Conservation (phyloP, 2,888 invertebrate genomes). For the Mechanitis messenoides region DNA sequence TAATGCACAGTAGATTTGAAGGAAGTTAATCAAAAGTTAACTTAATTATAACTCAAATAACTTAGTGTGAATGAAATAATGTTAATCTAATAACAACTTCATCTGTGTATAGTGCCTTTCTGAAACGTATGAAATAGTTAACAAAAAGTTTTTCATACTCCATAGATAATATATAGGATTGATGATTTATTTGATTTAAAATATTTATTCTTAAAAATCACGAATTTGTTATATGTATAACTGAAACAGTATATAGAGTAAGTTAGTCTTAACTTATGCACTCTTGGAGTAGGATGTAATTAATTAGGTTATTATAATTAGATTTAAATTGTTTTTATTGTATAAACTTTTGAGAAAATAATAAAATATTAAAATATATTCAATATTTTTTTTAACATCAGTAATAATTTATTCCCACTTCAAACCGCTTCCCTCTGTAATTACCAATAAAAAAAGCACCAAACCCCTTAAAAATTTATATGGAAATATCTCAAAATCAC, state of each 20-base stretch:
- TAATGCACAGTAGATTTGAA: not conserved
- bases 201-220: constrained; percentile 31
- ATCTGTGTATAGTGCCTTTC: constrained; percentile 4
- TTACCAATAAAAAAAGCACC: no score
- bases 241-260: constrained; percentile 31
- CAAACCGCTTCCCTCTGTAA: not conserved
- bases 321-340: constrained; percentile 60
- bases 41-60: no score
- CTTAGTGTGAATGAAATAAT: not conserved
- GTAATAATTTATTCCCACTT: not conserved
- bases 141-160: not conserved
- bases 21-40: not conserved
- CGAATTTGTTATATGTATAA: constrained; percentile 43
- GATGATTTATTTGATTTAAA: not conserved
- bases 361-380: constrained; percentile 36
- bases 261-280: constrained; percentile 32
- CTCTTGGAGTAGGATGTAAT: constrained; percentile 34
- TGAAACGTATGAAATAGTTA: not conserved
- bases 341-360: constrained; percentile 54
- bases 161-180: not conserved
- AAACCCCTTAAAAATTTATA: no score
- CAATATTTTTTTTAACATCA: constrained; percentile 4
- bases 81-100: not conserved
- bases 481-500: no score
- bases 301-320: constrained; percentile 44